phyloP scores from a whole-genome alignment of 1,140 invertebrate species.

The Pectinophora gossypiella region DNA sequence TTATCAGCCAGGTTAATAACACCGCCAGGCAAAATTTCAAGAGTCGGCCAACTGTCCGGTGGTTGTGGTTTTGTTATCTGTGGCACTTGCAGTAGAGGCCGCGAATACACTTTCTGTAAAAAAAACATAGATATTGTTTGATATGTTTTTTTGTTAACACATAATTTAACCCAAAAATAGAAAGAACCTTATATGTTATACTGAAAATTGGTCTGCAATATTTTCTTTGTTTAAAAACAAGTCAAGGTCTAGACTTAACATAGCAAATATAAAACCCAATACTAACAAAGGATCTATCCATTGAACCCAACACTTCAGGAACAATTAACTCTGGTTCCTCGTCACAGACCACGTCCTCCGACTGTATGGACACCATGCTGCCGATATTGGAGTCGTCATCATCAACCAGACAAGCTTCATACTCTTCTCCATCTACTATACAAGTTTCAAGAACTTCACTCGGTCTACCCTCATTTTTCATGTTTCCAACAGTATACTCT shows the following conservation, averaged over 20 bases:
- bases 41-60: constrained; percentile 49
- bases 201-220: too few species aligned
- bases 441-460: constrained; percentile 28
- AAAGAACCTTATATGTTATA: not conserved
- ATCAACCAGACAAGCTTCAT: constrained; percentile 25
- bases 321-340: constrained; percentile 31
- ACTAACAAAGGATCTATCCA: constrained; percentile 16
- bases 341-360: constrained; percentile 30
- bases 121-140: not conserved
- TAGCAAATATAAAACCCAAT: too few species aligned
- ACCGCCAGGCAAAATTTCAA: constrained; percentile 55
- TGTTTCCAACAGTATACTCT: not conserved
- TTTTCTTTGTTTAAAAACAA: too few species aligned
- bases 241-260: too few species aligned
- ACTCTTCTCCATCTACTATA: constrained; percentile 29
- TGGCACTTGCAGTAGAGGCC: too few species aligned
- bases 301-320: constrained; percentile 21
- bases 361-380: constrained; percentile 48
- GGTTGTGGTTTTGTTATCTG: constrained; percentile 11
- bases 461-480: not conserved
- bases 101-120: too few species aligned
- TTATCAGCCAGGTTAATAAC: constrained; percentile 49
- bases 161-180: not conserved
- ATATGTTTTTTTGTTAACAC: not conserved
- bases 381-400: constrained; percentile 51